Percentiles rank a stretch among this genome's conserved stretches.
Evolutionary conservation across 92 coral and sea anemone genomes (phyloP).

Genomic region (Umimayanthus chanpuru): DNA sequence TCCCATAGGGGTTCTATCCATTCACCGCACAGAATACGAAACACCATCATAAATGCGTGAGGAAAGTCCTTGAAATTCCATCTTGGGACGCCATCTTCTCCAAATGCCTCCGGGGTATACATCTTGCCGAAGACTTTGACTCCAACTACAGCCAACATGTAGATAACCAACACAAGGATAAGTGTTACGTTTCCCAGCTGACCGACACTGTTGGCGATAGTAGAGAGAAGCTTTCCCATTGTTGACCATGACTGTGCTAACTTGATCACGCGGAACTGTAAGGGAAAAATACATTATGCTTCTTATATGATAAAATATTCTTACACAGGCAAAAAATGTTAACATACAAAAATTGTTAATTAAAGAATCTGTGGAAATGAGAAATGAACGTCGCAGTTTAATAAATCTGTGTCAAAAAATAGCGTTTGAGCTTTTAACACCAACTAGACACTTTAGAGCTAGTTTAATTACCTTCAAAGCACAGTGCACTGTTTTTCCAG

Average conservation of each 20-base stretch:
- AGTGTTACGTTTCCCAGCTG: slow-evolving; percentile 92
- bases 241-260: slow-evolving; percentile 97
- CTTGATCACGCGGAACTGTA: slow-evolving; percentile 83
- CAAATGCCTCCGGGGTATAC: slow-evolving; percentile 78
- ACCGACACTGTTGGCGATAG: slow-evolving; percentile 89
- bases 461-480: no score
- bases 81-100: slow-evolving; percentile 80
- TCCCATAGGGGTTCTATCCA: slow-evolving; percentile 99
- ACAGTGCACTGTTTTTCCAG: no score
- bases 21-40: slow-evolving; percentile 94
- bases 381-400: no score
- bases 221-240: slow-evolving; percentile 84
- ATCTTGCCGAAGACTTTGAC: slow-evolving; percentile 81
- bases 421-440: no score
- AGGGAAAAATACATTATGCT: not conserved
- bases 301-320: not conserved
- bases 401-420: no score
- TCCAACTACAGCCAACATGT: slow-evolving; percentile 93
- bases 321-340: no score
- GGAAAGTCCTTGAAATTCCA: slow-evolving; percentile 97
- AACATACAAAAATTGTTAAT: no score
- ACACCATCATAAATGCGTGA: slow-evolving; percentile 98
- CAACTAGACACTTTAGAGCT: no score
- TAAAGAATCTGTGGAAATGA: no score
- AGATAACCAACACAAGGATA: slow-evolving; percentile 83